Base-by-base conservation (phyloP, 2,113 vertebrate genomes). In the Mustelus asterias region DNA sequence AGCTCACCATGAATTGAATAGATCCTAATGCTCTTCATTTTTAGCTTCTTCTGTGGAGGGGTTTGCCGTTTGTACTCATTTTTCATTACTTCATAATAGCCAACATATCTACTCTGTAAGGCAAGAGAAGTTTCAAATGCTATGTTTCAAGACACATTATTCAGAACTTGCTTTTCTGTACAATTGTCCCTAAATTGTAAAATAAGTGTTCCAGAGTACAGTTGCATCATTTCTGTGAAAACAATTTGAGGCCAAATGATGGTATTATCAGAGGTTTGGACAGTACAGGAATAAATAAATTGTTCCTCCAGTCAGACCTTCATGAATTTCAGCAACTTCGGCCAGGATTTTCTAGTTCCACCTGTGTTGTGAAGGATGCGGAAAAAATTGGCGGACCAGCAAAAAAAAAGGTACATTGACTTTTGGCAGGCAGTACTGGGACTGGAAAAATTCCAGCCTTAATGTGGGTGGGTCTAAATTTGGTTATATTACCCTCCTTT, bases 71-170 rank as follows among this genome's bases (percentile, higher is more conserved):
- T 97, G 97, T 98, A 98, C 96, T 97, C 97, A 67, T 96, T 98
- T 97, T 99, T 99, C 98, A 99, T 97, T 95, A 98, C 97, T 96
- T 98, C 98, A 96, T 99, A 99, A 97, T 99, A 99, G 9, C 97
- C 98, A 96, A 99, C 99, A 26, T 99, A 99, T 88, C 99, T 98
- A 97, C 97, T 99, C 99, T 99, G 97, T 54, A 98, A 98, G 90
- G 96, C 80, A 97, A 94, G 69, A 65, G 96, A 83, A 96, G 16
- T 83, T 41, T 83, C 1, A 41, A 83, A 83, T 41, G 16, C 37
- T 22, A 44, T 16, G 33, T 10, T 33, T 83, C 80, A 80, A 3
- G n/a, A 80, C 14, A 10, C 26, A 80, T 14, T 1, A 3, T 80
- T 80, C n/a, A 41, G 29, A 83, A 83, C 80, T 44, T 44, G 80